These are phyloP conservation scores for Melanotaenia boesemani DNA, from an alignment of 2,797 vertebrate genomes.

Conservation along the genomic window DNA sequence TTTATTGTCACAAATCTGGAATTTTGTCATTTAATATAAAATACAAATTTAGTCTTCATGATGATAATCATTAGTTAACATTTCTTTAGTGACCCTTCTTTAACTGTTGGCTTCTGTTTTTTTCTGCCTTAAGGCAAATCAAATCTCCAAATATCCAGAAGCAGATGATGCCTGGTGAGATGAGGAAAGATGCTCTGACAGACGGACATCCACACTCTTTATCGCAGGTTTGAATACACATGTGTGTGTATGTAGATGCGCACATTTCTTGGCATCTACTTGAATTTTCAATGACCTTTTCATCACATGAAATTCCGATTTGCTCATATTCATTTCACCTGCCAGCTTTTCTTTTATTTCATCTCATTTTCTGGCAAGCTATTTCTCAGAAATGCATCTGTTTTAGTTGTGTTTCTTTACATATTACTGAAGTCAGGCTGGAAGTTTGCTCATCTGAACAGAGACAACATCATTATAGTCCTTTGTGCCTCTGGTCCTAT, in stretches of 20 bases:
- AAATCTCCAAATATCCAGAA: conserved; percentile 79
- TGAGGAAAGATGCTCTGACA: conserved; percentile 67
- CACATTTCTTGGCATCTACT: conserved; percentile 39
- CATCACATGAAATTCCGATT: conserved; percentile 28
- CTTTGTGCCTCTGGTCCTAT: conserved; percentile 7
- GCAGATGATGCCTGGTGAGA: conserved; percentile 67
- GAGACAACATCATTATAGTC: neutral
- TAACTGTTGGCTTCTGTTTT: conserved; percentile 19
- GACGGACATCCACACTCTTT: conserved; percentile 79
- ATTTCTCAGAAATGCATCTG: neutral
- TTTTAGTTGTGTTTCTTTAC: neutral
- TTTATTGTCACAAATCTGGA: neutral
- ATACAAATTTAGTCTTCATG: neutral
- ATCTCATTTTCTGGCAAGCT: neutral
- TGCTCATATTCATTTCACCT: conserved; percentile 18
- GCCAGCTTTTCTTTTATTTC: neutral
- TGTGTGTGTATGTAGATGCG: neutral
- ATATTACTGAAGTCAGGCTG: neutral
- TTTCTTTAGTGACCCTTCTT: conserved; percentile 11
- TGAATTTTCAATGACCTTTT: conserved; percentile 47
- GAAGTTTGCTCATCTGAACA: conserved; percentile 5
- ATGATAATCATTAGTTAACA: neutral
- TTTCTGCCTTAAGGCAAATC: conserved; percentile 73
- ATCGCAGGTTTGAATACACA: conserved; percentile 71
- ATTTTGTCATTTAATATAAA: neutral